Percentiles rank a stretch among this genome's conserved stretches.
Conservation (phyloP, 2,113 vertebrate species). For the Alligator mississippiensis region DNA sequence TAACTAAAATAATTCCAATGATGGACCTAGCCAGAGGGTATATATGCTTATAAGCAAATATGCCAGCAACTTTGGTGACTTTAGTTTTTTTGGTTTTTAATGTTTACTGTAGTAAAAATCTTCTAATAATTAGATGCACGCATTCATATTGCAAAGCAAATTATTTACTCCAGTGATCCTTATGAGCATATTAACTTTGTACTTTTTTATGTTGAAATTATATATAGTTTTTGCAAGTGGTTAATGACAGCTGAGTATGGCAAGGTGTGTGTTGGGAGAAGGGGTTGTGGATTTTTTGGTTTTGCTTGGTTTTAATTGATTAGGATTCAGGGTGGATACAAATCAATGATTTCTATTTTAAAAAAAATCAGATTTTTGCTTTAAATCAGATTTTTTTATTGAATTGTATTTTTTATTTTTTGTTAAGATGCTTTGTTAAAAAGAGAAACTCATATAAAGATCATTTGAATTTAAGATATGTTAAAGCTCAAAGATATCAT, state of each 20-base stretch:
- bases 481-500: too few relatives aligned
- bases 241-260: background rate
- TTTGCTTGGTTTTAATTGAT: too few relatives aligned
- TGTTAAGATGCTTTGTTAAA: too few relatives aligned
- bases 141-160: background rate
- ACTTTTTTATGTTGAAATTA: background rate
- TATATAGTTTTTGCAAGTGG: background rate
- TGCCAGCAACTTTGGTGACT: background rate
- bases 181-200: background rate
- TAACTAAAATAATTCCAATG: background rate
- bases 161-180: background rate
- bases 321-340: too few relatives aligned
- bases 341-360: too few relatives aligned
- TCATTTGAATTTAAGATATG: too few relatives aligned
- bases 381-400: too few relatives aligned
- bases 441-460: too few relatives aligned
- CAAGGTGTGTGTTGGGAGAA: too few relatives aligned
- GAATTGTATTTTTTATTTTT: too few relatives aligned
- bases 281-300: too few relatives aligned
- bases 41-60: background rate
- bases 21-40: background rate
- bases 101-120: background rate
- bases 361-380: too few relatives aligned
- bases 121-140: background rate
- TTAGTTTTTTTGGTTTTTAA: background rate